Evolutionary conservation across 2,797 vertebrate species (phyloP), one percentile per base, ranked within the genome.

Genomic region (Hoplostethus mediterraneus): DNA sequence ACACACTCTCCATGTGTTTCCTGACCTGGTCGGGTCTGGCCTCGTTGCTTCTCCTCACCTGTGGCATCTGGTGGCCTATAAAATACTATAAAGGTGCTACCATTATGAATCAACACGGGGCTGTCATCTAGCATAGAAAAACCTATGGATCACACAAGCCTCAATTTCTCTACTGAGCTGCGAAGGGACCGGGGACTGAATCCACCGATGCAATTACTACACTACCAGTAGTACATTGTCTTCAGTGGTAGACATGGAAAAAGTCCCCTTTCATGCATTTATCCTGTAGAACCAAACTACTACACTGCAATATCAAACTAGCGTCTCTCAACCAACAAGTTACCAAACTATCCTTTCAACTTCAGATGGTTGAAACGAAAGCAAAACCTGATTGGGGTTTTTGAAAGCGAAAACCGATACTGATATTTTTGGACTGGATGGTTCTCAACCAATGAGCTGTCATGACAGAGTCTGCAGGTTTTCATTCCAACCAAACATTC

Each of bases 31-130:
- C 53, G 33, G 10, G 75, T 42, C 14, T 69, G 49, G n/a, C 65
- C 60, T 79, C 73, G 75, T 31, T 72, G 73, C 45, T 64, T 55
- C 57, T 31, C 72, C 48, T 54, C 38, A 84, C 66, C 82, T 73
- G 0, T 63, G 28, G 53, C 72, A 71, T 63, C 80, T 60, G 76
- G 14, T 73, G 65, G 48, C 64, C 80, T 47, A 64, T 8, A 70
- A 57, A 61, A 66, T 4, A 7, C 21, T 68, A 56, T 59, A 40
- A 40, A 56, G 14, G 61, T 47, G 55, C 61, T 54, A 44, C 28
- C 57, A 13, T 56, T 1, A 25, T 40, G 14, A 6, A 44, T 47
- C 57, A 21, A 47, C 14, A 63, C 2, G n/a, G 10, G 25, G 31
- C 16, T 25, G 51, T 47, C 49, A 17, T 42, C 65, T 12, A 4